A percentile compares a stretch with the other conserved stretches of the same genome.
Conservation (phyloP, 2,888 invertebrate genomes). For the Arrhopalites spinosus region DNA sequence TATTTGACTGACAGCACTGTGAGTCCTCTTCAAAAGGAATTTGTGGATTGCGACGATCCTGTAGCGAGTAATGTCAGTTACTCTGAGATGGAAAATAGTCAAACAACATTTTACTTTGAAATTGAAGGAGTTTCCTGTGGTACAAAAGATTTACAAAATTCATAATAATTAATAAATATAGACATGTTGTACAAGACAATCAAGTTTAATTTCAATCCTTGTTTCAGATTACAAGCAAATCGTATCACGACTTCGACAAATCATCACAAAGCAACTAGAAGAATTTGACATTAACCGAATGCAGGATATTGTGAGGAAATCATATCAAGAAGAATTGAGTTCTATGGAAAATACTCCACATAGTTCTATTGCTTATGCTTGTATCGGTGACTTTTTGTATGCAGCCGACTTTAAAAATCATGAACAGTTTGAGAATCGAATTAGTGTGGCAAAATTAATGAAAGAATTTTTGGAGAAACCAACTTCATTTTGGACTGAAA, state of each 20-base stretch:
- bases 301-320: conserved; percentile 72
- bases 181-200: no score
- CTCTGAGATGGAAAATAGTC: conserved; percentile 73
- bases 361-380: conserved; percentile 73
- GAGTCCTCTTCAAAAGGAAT: conserved; percentile 79
- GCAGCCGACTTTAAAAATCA: conserved; percentile 71
- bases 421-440: conserved; percentile 45
- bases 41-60: conserved; percentile 82
- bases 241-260: conserved; percentile 64
- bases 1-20: conserved; percentile 87
- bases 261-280: conserved; percentile 62
- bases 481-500: conserved; percentile 45
- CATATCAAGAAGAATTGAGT: conserved; percentile 71
- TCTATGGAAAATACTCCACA: conserved; percentile 78
- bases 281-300: conserved; percentile 76
- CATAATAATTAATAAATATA: no score
- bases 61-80: conserved; percentile 67
- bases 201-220: no score
- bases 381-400: conserved; percentile 83
- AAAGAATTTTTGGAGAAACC: conserved; percentile 46
- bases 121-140: conserved; percentile 79
- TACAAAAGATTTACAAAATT: no score
- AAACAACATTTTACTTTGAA: conserved; percentile 70
- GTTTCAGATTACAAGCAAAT: conserved; percentile 71
- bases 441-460: conserved; percentile 49